Evolutionary conservation across 2,888 invertebrate genomes (phyloP).

Genomic region (Auanema freiburgensis): DNA sequence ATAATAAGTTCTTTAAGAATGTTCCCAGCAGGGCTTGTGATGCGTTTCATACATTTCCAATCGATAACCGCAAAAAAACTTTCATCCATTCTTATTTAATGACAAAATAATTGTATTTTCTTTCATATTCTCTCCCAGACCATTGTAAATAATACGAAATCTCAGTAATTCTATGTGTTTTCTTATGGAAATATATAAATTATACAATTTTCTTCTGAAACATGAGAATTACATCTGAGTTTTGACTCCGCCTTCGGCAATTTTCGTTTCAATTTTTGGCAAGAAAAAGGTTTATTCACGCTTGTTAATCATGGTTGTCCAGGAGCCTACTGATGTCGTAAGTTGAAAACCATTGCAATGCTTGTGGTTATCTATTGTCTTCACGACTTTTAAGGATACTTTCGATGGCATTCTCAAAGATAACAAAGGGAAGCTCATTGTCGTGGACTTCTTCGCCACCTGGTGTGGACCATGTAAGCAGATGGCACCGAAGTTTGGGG

Average conservation of each 20-base stretch:
- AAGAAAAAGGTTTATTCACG: too few relatives aligned
- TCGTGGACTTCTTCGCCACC: slow-evolving; percentile 55
- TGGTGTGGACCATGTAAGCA: slow-evolving; percentile 58
- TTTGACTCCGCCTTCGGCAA: too few relatives aligned
- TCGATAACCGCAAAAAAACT: not conserved
- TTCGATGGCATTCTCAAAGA: slow-evolving; percentile 49
- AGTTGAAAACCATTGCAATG: not conserved
- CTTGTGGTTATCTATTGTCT: not conserved
- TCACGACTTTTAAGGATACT: slow-evolving; percentile 40
- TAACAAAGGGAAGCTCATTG: slow-evolving; percentile 35
- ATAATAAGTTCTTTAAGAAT: too few relatives aligned
- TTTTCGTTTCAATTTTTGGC: too few relatives aligned
- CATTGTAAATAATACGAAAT: too few relatives aligned
- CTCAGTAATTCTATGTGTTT: too few relatives aligned
- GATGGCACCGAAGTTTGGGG: slow-evolving; percentile 47
- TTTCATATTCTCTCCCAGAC: too few relatives aligned
- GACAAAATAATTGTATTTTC: too few relatives aligned
- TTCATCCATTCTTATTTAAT: not conserved
- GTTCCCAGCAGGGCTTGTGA: not conserved
- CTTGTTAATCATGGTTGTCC: slow-evolving; percentile 13
- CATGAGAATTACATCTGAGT: too few relatives aligned
- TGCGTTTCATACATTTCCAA: slow-evolving; percentile 8
- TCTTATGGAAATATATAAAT: too few relatives aligned
- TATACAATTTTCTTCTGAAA: too few relatives aligned
- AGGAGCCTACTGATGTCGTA: slow-evolving; percentile 18